phyloP scores from a whole-genome alignment of 2,888 invertebrate genomes.

The Epinotia brunnichana region DNA sequence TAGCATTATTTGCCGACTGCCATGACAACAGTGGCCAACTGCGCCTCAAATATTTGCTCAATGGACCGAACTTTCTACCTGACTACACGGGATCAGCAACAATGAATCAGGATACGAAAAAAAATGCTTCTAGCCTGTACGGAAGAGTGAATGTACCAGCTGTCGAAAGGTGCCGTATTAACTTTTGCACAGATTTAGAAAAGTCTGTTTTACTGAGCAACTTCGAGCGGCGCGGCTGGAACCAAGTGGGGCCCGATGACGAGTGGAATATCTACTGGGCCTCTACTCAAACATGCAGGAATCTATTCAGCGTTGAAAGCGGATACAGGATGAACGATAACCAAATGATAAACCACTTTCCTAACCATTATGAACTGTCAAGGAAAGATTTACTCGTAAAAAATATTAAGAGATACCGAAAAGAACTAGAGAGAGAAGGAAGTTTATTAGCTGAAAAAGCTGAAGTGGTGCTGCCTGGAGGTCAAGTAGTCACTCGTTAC shows the following conservation, averaged over 20 bases:
- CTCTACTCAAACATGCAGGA: conserved; percentile 91
- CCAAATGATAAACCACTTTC: conserved; percentile 95
- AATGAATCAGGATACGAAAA: conserved; percentile 71
- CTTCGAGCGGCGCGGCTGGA: conserved; percentile 94
- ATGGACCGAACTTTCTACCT: conserved; percentile 53
- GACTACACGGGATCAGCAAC: conserved; percentile 46
- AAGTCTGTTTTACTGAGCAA: conserved; percentile 94
- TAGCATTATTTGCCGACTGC: conserved; percentile 61
- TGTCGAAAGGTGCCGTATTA: conserved; percentile 81
- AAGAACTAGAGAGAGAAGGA: conserved; percentile 95
- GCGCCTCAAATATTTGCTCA: conserved; percentile 62
- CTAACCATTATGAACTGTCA: conserved; percentile 96
- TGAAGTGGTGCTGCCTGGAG: conserved; percentile 77
- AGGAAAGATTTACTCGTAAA: conserved; percentile 98
- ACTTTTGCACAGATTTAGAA: conserved; percentile 91
- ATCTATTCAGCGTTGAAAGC: conserved; percentile 93
- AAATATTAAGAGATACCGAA: conserved; percentile 96
- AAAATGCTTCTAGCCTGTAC: conserved; percentile 71
- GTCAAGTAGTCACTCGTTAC: conserved; percentile 88
- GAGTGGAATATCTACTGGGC: conserved; percentile 97
- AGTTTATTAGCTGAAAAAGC: conserved; percentile 92
- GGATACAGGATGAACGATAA: conserved; percentile 94
- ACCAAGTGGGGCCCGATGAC: conserved; percentile 90
- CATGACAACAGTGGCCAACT: conserved; percentile 67
- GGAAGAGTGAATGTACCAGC: conserved; percentile 72